Percentiles rank a stretch among this genome's conserved stretches.
Conservation (phyloP, 2,113 vertebrate species). For the Eleginops maclovinus region DNA sequence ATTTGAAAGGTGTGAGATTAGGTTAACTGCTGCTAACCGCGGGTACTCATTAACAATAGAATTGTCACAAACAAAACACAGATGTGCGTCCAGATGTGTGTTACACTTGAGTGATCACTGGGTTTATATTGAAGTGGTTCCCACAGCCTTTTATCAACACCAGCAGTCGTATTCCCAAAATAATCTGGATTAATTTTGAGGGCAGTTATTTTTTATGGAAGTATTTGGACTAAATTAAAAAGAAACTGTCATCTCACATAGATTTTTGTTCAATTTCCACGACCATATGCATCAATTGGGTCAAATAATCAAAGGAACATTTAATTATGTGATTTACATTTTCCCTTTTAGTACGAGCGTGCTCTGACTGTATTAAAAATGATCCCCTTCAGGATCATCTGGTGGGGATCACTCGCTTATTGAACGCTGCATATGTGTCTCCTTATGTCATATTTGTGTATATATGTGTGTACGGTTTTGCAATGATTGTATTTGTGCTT, state of each 20-base stretch:
- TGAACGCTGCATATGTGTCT: not conserved
- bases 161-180: not conserved
- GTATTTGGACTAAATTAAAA: too few relatives aligned
- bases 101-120: not conserved
- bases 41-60: not conserved
- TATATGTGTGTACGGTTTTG: not conserved
- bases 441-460: not conserved
- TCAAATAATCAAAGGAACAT: too few relatives aligned
- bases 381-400: not conserved
- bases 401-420: not conserved
- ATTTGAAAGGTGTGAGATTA: not conserved
- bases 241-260: too few relatives aligned
- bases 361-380: too few relatives aligned
- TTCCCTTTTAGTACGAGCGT: too few relatives aligned
- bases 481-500: not conserved
- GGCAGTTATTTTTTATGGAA: too few relatives aligned
- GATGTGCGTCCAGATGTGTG: slow-evolving; percentile 14
- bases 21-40: not conserved
- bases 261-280: too few relatives aligned
- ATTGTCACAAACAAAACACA: not conserved
- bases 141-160: not conserved
- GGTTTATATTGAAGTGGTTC: not conserved
- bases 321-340: too few relatives aligned
- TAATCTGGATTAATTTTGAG: not conserved
- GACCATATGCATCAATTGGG: too few relatives aligned